Evolutionary conservation across 1,140 invertebrate species (phyloP), one percentile per base, ranked within the genome.

Genomic region (Lordiphosa mommai): DNA sequence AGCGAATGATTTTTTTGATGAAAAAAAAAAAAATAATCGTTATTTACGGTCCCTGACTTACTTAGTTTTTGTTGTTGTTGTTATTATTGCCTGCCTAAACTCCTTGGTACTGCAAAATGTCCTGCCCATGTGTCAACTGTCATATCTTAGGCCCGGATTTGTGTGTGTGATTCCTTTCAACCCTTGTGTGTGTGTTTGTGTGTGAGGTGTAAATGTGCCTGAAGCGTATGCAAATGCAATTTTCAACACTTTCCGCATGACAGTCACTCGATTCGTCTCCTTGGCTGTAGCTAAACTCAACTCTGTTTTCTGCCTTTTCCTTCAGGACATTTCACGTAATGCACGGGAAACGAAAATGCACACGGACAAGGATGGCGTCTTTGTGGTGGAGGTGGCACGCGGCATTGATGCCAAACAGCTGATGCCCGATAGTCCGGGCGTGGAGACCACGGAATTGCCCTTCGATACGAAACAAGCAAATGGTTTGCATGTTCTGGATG

Each of bases 351-450:
- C 92, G 0, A 93, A 92, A 64, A 92, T 93, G 92, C 92, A 92
- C 64, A 88, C 90, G 32, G 93, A 94, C 64, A 93, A 93, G 86
- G 92, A 93, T 53, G 93, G 93, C n/a, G 94, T 94, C 16, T 95
- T 95, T 58, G 93, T 95, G 1, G 93, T 95, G 2, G 94, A 95
- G 71, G 93, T 94, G 44, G 73, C 88, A 36, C 80, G 88, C 3
- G 88, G 88, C 59, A 76, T 86, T 6, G 88, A 89, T 46, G 72
- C 84, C 5, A 76, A 72, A 30, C 72, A 61, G 38, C 53, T 38
- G 14, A 32, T 52, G n/a, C 73, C 77, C 0, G 69, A 51, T 59
- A 90, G 58, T 61, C 88, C 44, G 60, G 76, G 86, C 16, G 53
- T 44, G 14, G 82, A 88, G 16, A 58, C 65, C 37, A 72, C 73